phyloP scores from a whole-genome alignment of 2,888 invertebrate species.

The Dolichomitus sp. region DNA sequence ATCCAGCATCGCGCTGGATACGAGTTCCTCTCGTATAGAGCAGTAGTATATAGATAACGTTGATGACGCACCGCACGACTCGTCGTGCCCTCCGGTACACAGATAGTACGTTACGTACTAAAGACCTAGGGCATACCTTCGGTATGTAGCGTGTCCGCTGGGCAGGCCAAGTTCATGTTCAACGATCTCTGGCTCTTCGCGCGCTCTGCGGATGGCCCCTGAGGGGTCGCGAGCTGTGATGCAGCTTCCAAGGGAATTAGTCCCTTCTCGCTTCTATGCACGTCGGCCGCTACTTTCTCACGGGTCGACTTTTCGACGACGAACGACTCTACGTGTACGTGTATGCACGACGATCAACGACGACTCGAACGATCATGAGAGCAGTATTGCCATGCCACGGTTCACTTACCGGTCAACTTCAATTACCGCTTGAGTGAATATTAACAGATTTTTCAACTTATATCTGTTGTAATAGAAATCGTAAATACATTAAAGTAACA shows the following conservation, averaged over 20 bases:
- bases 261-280: constrained; percentile 59
- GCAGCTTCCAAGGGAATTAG: constrained; percentile 56
- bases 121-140: constrained; percentile 19
- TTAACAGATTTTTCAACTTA: neutral
- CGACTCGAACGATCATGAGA: neutral
- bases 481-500: too few species aligned
- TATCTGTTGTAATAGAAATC: neutral
- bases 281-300: constrained; percentile 56
- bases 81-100: constrained; percentile 19
- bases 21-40: neutral
- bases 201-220: constrained; percentile 4
- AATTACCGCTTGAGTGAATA: constrained; percentile 14
- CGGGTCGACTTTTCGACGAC: constrained; percentile 28
- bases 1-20: neutral
- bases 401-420: neutral
- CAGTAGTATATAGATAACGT: constrained; percentile 3
- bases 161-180: constrained; percentile 19
- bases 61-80: constrained; percentile 18
- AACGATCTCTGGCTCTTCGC: neutral
- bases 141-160: constrained; percentile 9
- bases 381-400: neutral
- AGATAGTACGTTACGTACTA: constrained; percentile 43
- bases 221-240: constrained; percentile 9
- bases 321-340: neutral
- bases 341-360: constrained; percentile 7